Evolutionary conservation across 2,797 vertebrate species (phyloP).

Genomic region (Ibycter americanus): DNA sequence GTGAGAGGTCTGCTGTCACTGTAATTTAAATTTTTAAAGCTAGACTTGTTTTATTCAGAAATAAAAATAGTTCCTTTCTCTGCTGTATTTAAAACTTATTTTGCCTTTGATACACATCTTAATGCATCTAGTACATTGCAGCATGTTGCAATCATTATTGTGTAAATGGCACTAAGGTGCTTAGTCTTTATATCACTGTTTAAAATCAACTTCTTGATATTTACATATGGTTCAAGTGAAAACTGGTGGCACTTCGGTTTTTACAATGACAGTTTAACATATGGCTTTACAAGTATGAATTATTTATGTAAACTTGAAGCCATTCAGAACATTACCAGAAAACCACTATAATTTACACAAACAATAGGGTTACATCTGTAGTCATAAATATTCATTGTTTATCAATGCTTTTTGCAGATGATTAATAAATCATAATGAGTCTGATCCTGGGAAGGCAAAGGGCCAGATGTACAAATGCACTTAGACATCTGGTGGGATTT

Average conservation of each 20-base stretch:
- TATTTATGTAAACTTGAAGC: conserved; percentile 47
- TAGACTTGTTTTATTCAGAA: neutral
- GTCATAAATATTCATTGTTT: conserved; percentile 57
- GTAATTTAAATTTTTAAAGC: neutral
- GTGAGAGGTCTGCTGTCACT: neutral
- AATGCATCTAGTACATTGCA: neutral
- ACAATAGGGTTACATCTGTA: conserved; percentile 44
- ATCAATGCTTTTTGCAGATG: conserved; percentile 1
- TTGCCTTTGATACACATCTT: neutral
- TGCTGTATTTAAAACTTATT: neutral
- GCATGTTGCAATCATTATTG: neutral
- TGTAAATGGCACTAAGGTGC: neutral
- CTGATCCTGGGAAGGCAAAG: neutral
- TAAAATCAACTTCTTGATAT: conserved; percentile 36
- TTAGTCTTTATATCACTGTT: conserved; percentile 27
- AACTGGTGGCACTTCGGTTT: conserved; percentile 30
- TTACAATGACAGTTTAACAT: conserved; percentile 47
- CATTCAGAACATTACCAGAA: conserved; percentile 31
- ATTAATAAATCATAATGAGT: conserved; percentile 47
- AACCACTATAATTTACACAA: conserved; percentile 22
- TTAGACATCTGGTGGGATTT: neutral
- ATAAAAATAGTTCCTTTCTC: neutral
- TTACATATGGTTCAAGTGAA: conserved; percentile 40
- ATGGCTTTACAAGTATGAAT: conserved; percentile 53
- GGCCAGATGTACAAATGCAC: neutral